Evolutionary conservation across 1,140 invertebrate genomes (phyloP).

Genomic region (fruit fly (Drosophila melanogaster)): Release_6_plus_ISO1_MT NT_037436.4:13803001-13803500

Average conservation of each 20-base stretch:
- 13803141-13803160: slow-evolving; percentile 7
- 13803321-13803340: slow-evolving; percentile 29
- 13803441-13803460: slow-evolving; percentile 54
- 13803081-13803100: slow-evolving; percentile 36
- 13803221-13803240: slow-evolving; percentile 37
- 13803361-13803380: slow-evolving; percentile 64
- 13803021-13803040: slow-evolving; percentile 12
- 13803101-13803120: slow-evolving; percentile 60
- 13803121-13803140: slow-evolving; percentile 52
- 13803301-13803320: slow-evolving; percentile 37
- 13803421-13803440: slow-evolving; percentile 55
- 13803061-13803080: slow-evolving; percentile 31
- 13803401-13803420: slow-evolving; percentile 76
- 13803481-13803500: slow-evolving; percentile 53
- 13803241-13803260: slow-evolving; percentile 48
- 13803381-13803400: slow-evolving; percentile 79
- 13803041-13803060: slow-evolving; percentile 29
- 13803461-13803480: slow-evolving; percentile 63
- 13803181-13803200: slow-evolving; percentile 39
- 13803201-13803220: slow-evolving; percentile 36
- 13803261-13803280: slow-evolving; percentile 36
- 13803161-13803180: slow-evolving; percentile 54
- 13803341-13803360: slow-evolving; percentile 58
- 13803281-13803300: background rate
- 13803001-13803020: background rate